Base-by-base conservation (phyloP, 2,888 invertebrate genomes). In the Cosmia pyralina region DNA sequence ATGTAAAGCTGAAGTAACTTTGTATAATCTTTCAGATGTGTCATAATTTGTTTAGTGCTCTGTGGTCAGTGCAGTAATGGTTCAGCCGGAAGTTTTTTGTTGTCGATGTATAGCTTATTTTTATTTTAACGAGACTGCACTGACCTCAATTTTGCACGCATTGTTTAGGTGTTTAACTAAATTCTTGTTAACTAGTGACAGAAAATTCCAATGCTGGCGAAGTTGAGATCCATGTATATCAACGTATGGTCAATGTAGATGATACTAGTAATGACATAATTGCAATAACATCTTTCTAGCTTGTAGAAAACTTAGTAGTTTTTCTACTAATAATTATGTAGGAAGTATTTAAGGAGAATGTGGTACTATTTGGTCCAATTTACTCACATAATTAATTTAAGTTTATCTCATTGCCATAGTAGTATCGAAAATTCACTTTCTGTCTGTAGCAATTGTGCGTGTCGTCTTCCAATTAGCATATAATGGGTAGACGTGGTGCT, bases 401-500 rank as follows among this genome's bases (percentile, higher is more conserved):
- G 13, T 58, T 70, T 53, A 82, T 63, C 58, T 72, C 55, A 63
- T 64, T 69, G 69, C 60, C 34, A 55, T 48, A 66, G 38, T 64
- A 59, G 71, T 68, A 86, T 80, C 55, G 75, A 80, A 83, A 82
- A 84, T 84, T 70, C 84, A 79, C 88, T 90, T 90, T 90, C 88
- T 82, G 85, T 87, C 78, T 89, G 89, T 89, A 83, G 91, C 90
- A 91, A 91, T 91, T 84, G 82, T 75, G 88, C 90, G 91, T 93
- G 93, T 94, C 91, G 90, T 90, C 90, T 89, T 85, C 85, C 89
- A 91, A 94, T 94, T 94, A 93, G 88, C 93, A 94, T 94, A 93
- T 92, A 94, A 93, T 94, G 88, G 92, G 85, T 81, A 67, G 63
- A 75, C 75, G 72, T 84, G 79, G 82, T 85, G 87, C 84, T 87